phyloP scores from a whole-genome alignment of 64 coral and sea anemone genomes.

The Dendronephthya gigantea region DNA sequence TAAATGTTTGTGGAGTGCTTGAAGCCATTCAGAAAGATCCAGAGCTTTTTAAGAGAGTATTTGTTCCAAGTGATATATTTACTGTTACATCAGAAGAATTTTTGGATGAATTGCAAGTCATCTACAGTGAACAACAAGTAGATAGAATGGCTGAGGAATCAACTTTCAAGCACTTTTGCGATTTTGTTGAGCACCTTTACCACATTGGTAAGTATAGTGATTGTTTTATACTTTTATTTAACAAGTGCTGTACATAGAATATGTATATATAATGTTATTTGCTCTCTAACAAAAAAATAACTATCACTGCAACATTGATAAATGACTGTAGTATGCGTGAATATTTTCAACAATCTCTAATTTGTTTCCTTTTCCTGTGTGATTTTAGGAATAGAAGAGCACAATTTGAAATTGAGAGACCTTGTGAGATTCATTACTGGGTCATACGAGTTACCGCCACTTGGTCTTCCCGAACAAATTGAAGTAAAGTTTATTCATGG shows the following conservation, averaged over 20 bases:
- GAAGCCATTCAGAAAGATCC: not conserved
- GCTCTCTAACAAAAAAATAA: too few species aligned
- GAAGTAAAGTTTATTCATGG: constrained; percentile 1
- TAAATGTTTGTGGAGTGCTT: not conserved
- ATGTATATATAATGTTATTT: too few species aligned
- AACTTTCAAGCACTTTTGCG: too few species aligned
- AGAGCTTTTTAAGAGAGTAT: not conserved
- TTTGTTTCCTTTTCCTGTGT: too few species aligned
- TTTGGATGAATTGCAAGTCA: not conserved
- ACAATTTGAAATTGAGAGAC: not conserved
- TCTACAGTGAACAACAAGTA: not conserved
- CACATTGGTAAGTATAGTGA: not conserved
- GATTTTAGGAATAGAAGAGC: not conserved
- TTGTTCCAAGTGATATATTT: not conserved
- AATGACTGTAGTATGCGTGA: too few species aligned
- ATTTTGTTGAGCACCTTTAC: constrained; percentile 6
- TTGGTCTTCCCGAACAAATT: not conserved
- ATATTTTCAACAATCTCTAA: too few species aligned
- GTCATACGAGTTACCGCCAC: not conserved
- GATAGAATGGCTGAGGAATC: not conserved
- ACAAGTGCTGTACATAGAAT: not conserved
- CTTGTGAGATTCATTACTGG: not conserved
- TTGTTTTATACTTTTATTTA: not conserved
- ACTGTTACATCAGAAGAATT: not conserved
- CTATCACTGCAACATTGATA: too few species aligned